Evolutionary conservation across 2,888 invertebrate genomes (phyloP), one percentile per base, ranked within the genome.

Genomic region (Dynastes maya): DNA sequence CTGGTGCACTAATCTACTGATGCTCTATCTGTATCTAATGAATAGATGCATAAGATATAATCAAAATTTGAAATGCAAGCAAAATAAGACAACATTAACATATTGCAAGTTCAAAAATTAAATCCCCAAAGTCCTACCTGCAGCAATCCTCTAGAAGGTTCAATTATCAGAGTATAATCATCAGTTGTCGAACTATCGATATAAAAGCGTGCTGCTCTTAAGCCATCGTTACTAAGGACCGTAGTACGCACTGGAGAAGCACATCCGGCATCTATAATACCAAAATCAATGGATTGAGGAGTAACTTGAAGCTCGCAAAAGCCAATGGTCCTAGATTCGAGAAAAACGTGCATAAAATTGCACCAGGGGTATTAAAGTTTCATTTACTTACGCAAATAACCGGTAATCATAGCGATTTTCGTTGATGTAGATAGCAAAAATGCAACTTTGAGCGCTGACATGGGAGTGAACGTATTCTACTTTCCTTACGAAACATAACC

Each of bases 211-310:
- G 76, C 70, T 1, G 76, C 22, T 58, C 71, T 76, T 22, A 55
- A 22, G 32, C 79, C 79, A 5, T 40, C 58, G 22, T 79, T 79
- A 22, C 29, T 27, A 16, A 79, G n/a, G 13, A 51, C 9, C 2
- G 77, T 2, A 3, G 40, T 64, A 13, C 16, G 49, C 4, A 58
- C 55, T 8, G 45, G 45, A 1, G 79, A 79, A n/a, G 72, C 32
- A 4, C 27, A 51, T 13, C 79, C 79, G 0, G 63, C 65, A 32
- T 79, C 68, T 49, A 79, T 16, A 5, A 37, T 13, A 11, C 79
- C 79, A 32, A 79, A 79, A 40, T 79, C 75, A 22, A 79, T 67
- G n/a, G n/a, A 22, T 16, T 58, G 16, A 11, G 79, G 79, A 3
- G 55, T 22, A 22, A 58, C 22, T 6, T 58, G 4, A 9, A 58